Base-by-base conservation (phyloP, 2,888 invertebrate species). In the Aplocera efformata region DNA sequence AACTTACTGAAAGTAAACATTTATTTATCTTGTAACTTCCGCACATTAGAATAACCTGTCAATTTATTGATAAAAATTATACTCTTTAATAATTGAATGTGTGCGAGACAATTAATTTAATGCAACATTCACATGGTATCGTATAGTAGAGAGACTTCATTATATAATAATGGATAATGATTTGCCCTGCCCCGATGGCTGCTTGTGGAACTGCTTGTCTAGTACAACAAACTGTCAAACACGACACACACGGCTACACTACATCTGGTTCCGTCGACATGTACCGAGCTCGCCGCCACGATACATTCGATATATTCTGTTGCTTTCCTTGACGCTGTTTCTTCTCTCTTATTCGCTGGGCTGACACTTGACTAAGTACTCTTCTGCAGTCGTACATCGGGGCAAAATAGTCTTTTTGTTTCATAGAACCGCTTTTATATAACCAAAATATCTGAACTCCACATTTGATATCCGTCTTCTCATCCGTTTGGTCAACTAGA, bases 191-290 rank as follows among this genome's bases (percentile, higher is more conserved):
- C 38, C 46, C 45, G 52, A 40, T 30, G 46, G 56, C 54, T 56
- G 60, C 59, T 51, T 59, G 62, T 53, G 37, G 50, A 39, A 51
- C 53, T 50, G 63, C 63, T 63, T 63, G 42, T 31, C 50, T 60
- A 53, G 56, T 42, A 42, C 35, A 37, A 39, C 44, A 32, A 40
- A 50, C 49, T 49, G 40, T 48, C 40, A 34, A 45, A 60, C 48
- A 43, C 42, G 50, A 64, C 63, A 58, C 59, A 58, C 63, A 56
- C 57, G 58, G 48, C 57, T 43, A 67, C 67, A 61, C 60, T 20
- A 43, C 41, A 47, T 40, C 35, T 31, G 33, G 42, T 35, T 50
- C 49, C 48, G 55, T 52, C 42, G 47, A 52, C 43, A 40, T 43
- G 42, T 50, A 57, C 48, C 48, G 32, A 42, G 65, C 63, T 61